These are phyloP conservation scores for Patella pellucida DNA, from an alignment of 2,888 invertebrate species.

Conservation along the genomic window DNA sequence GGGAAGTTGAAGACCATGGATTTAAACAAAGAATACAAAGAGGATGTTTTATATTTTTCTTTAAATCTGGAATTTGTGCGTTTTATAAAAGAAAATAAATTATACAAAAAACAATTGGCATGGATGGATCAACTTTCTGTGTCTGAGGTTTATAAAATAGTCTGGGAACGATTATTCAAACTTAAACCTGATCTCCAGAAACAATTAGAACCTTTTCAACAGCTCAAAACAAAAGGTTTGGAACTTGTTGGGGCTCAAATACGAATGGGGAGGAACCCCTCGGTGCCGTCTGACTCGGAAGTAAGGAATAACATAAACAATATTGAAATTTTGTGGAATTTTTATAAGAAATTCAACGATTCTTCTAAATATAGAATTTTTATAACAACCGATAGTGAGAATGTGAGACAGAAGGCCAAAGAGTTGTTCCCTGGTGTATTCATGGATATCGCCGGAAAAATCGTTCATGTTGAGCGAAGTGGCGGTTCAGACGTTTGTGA, in stretches of 20 bases:
- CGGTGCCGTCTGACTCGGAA: conserved; percentile 39
- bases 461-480: conserved; percentile 40
- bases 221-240: conserved; percentile 9
- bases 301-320: conserved; percentile 35
- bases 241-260: conserved; percentile 43
- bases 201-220: neutral
- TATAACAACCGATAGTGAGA: conserved; percentile 42
- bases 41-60: conserved; percentile 18
- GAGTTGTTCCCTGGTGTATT: conserved; percentile 31
- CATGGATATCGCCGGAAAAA: conserved; percentile 38
- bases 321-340: conserved; percentile 39
- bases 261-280: conserved; percentile 40
- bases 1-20: conserved; percentile 13
- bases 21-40: neutral
- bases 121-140: conserved; percentile 21
- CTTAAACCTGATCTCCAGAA: neutral
- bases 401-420: conserved; percentile 32
- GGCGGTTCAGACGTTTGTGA: conserved; percentile 25
- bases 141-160: conserved; percentile 20
- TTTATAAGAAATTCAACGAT: conserved; percentile 35
- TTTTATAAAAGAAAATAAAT: conserved; percentile 17
- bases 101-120: neutral
- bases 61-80: conserved; percentile 28
- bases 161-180: conserved; percentile 18
- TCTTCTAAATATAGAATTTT: conserved; percentile 36